A percentile compares a stretch with the other conserved stretches of the same genome.
Evolutionary conservation across 2,113 vertebrate genomes (phyloP).

Genomic region (Platysteira castanea): DNA sequence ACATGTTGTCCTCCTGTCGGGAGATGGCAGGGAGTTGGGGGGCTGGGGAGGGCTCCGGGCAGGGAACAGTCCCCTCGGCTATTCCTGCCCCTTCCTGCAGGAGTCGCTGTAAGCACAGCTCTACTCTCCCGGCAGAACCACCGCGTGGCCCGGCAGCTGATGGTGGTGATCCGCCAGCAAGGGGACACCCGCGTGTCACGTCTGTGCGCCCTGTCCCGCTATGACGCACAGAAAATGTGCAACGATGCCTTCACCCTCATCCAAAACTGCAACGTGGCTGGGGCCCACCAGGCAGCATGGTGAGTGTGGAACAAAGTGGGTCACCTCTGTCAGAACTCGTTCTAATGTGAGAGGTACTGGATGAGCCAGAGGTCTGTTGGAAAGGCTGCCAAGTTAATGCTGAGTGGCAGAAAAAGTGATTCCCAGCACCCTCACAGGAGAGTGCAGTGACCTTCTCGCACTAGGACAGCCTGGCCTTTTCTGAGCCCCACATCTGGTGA

Average conservation of each 20-base stretch:
- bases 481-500: background rate
- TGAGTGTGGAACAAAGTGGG: constrained; percentile 52
- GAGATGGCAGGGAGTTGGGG: background rate
- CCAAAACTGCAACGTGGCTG: constrained; percentile 85
- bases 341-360: background rate
- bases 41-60: background rate
- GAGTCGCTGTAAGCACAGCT: background rate
- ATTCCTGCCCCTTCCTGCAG: constrained; percentile 13
- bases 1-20: background rate
- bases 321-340: rapidly evolving
- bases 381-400: background rate
- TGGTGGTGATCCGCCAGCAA: constrained; percentile 80
- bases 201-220: constrained; percentile 83
- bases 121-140: constrained; percentile 78
- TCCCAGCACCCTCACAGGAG: rapidly evolving
- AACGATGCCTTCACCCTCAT: constrained; percentile 84
- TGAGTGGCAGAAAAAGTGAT: background rate
- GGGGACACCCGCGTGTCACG: constrained; percentile 84
- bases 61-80: background rate
- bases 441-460: rapidly evolving
- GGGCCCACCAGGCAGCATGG: constrained; percentile 86
- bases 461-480: background rate
- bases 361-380: background rate
- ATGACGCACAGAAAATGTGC: constrained; percentile 86
- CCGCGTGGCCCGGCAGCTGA: constrained; percentile 84